phyloP scores from a whole-genome alignment of 2,113 vertebrate species.

The Craseonycteris thonglongyai region DNA sequence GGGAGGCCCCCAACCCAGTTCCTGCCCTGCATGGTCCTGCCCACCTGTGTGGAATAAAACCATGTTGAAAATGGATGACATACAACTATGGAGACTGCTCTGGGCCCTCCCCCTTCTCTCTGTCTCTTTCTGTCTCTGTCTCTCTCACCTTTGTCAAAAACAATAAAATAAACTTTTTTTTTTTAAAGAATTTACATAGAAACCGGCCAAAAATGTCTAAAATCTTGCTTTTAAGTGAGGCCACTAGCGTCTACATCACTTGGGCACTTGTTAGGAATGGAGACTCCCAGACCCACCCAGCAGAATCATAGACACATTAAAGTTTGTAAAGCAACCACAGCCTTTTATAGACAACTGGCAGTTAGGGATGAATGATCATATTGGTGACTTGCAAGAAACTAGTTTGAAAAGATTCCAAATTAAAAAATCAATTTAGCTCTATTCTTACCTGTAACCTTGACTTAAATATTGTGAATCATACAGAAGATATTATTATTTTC shows the following conservation, averaged over 20 bases:
- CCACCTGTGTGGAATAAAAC: too few relatives aligned
- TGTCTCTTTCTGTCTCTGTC: too few relatives aligned
- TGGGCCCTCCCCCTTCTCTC: too few relatives aligned
- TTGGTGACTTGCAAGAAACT: not conserved
- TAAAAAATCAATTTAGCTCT: not conserved
- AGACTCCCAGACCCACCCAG: not conserved
- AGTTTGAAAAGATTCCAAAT: not conserved
- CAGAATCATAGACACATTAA: not conserved
- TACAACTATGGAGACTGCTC: too few relatives aligned
- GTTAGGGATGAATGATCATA: not conserved
- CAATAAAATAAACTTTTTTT: too few relatives aligned
- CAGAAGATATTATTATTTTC: not conserved
- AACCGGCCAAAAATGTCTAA: not conserved
- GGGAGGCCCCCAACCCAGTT: too few relatives aligned
- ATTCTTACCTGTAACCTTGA: not conserved
- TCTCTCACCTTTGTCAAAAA: too few relatives aligned
- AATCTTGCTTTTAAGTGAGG: not conserved
- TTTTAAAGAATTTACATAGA: not conserved
- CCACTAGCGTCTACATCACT: not conserved
- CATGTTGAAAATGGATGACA: too few relatives aligned
- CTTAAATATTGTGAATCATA: slow-evolving; percentile 4
- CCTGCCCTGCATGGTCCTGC: too few relatives aligned
- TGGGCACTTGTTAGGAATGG: not conserved
- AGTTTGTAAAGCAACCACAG: not conserved
- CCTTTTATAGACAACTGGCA: not conserved